Base-by-base conservation (phyloP, 2,888 invertebrate species). In the Actias luna region DNA sequence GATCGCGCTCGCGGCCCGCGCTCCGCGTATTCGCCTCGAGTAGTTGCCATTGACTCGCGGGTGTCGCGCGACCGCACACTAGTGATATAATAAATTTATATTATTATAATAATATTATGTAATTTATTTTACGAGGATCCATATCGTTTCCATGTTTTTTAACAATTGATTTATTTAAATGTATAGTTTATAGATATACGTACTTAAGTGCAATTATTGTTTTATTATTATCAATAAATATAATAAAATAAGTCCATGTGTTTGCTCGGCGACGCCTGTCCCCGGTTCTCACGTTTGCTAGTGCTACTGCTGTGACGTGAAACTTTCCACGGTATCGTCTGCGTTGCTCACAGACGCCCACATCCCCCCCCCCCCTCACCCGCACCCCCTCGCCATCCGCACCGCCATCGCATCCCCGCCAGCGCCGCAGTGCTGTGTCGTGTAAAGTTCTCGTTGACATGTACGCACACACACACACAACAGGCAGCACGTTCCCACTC, bases 141-240 rank as follows among this genome's bases (percentile, higher is more conserved):
- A 76, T 76, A 74, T 79, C 73, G 73, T 78, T 83, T 29, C 52
- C 3, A 77, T 78, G 83, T 83, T 88, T 7, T 85, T 88, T 83
- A 84, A 77, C 80, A 78, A 83, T 82, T 74, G 82, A 84, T 87
- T 89, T 86, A 85, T 80, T 80, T 87, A 85, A 84, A 86, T 87
- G 85, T 85, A 82, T 88, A 86, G 85, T 79, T 76, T 82, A 86
- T 83, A 78, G 73, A 80, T 83, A 82, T 78, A 80, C 76, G 71
- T 78, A 74, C 67, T 72, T 83, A 84, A 84, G 86, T 86, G 87
- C 84, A 88, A 87, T 84, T 82, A 83, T 88, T 87, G 84, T 89
- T 88, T 84, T 83, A 82, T 82, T 83, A 84, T 84, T 85, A 81
- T 81, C 77, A 86, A 86, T 85, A 84, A 87, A 83, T 72, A 69